Evolutionary conservation across 2,797 vertebrate genomes (phyloP).

Genomic region (Acanthurus leucopareius): DNA sequence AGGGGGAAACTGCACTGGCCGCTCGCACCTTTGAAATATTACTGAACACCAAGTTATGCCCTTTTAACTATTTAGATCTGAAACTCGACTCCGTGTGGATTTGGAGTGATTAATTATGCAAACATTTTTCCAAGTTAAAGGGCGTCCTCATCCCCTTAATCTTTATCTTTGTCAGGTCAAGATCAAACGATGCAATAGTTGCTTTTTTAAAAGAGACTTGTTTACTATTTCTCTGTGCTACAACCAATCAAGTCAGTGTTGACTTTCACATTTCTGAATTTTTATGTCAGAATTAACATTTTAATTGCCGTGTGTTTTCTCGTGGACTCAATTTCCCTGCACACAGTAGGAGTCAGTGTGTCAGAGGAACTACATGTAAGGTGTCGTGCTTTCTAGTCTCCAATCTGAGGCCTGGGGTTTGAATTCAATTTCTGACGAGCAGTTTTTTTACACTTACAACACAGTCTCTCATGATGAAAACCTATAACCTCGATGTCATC

Average conservation of each 20-base stretch:
- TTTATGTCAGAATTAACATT: constrained; percentile 11
- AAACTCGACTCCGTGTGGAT: constrained; percentile 36
- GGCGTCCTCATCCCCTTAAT: constrained; percentile 28
- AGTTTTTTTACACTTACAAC: constrained; percentile 36
- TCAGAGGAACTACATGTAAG: constrained; percentile 21
- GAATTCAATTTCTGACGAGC: constrained; percentile 61
- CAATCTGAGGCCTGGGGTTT: constrained; percentile 51
- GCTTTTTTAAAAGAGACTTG: constrained; percentile 11
- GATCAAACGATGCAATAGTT: constrained; percentile 32
- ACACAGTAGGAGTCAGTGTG: constrained; percentile 39
- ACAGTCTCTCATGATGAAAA: constrained; percentile 44
- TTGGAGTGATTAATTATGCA: constrained; percentile 59
- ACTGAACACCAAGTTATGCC: constrained; percentile 18
- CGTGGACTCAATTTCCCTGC: constrained; percentile 34
- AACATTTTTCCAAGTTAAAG: constrained; percentile 20
- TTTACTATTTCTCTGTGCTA: not conserved
- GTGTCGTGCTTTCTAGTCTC: constrained; percentile 34
- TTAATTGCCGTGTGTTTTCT: constrained; percentile 22
- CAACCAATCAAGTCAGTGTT: not conserved
- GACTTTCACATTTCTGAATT: constrained; percentile 4
- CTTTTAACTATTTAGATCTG: constrained; percentile 50
- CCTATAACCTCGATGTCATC: constrained; percentile 32
- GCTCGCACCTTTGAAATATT: constrained; percentile 18
- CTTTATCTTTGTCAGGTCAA: constrained; percentile 33
- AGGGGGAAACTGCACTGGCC: not conserved